These are phyloP conservation scores for Calidris pugnax DNA, from an alignment of 2,113 vertebrate genomes.

Conservation along the genomic window DNA sequence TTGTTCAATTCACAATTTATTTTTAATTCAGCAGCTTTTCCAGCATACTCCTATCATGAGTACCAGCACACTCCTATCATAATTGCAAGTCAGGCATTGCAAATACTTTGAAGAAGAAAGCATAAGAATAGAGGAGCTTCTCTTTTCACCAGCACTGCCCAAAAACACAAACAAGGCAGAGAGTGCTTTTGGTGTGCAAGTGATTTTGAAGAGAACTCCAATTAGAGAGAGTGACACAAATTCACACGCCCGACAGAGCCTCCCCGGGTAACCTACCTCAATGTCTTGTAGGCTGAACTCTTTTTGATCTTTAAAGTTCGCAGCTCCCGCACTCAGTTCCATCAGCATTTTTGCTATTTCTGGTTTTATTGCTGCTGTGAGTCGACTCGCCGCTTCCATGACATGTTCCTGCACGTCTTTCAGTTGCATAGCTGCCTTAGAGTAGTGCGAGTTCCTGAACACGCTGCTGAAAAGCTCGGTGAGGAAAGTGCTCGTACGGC, in stretches of 20 bases:
- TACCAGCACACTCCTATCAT: neutral
- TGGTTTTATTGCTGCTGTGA: conserved; percentile 98
- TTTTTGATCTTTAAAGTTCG: conserved; percentile 97
- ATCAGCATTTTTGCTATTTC: conserved; percentile 99
- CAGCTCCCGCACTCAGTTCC: conserved; percentile 95
- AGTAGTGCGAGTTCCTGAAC: conserved; percentile 97
- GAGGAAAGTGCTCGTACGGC: conserved; percentile 95
- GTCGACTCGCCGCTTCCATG: conserved; percentile 95
- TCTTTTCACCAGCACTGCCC: neutral
- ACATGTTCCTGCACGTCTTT: conserved; percentile 99
- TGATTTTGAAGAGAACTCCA: neutral
- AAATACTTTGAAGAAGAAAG: neutral
- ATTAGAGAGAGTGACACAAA: neutral
- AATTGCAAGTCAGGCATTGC: neutral
- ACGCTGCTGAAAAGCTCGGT: conserved; percentile 98
- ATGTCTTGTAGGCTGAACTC: conserved; percentile 98
- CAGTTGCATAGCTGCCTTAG: conserved; percentile 98
- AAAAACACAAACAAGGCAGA: neutral
- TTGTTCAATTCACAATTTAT: neutral
- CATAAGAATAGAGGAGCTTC: neutral
- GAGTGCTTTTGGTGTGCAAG: neutral
- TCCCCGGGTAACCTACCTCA: conserved; percentile 79
- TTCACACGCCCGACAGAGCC: neutral
- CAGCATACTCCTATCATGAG: neutral
- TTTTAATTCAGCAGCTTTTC: neutral